Evolutionary conservation across 2,113 vertebrate genomes (phyloP), one percentile per base, ranked within the genome.

Genomic region (Laticauda laticaudata): DNA sequence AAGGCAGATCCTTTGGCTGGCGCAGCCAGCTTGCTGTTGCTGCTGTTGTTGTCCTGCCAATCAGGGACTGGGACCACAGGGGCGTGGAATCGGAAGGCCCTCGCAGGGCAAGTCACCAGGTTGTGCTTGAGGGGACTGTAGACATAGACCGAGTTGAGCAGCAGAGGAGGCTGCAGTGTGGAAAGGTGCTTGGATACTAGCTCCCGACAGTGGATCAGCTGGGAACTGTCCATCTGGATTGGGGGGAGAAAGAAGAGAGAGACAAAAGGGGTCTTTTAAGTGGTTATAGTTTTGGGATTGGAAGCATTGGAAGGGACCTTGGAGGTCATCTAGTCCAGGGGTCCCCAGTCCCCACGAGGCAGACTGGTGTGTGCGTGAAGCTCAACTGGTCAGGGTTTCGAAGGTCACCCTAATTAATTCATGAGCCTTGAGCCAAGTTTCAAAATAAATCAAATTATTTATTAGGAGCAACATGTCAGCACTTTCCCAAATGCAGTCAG

Each of bases 111-210:
- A 96, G 96, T 97, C 93, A 97, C 98, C 97, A 97, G 97, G 96
- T 97, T 98, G 86, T 97, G 98, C 96, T 97, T 98, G 96, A 98
- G 97, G 97, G 99, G 98, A 95, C 97, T 98, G 98, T 99, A 99
- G 98, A 99, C 98, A 98, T 99, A 99, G 96, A 99, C 98, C 95
- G 98, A 98, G 97, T 99, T 99, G 91, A 98, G 98, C 98, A 97
- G 98, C 97, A 98, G 98, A 98, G 98, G 98, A 97, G 98, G 97
- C 96, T 97, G 98, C 93, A 95, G 97, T 93, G 98, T 96, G 97
- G 98, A 99, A 96, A 99, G 98, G 97, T 98, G 98, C 97, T 97
- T 98, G 95, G 98, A 98, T 96, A 98, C 98, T 0, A 99, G 98
- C 98, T 99, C 99, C 97, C 99, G 98, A 96, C 99, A 99, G 96